Evolutionary conservation across 2,797 vertebrate species (phyloP).

Genomic region (Crax fasciolata): DNA sequence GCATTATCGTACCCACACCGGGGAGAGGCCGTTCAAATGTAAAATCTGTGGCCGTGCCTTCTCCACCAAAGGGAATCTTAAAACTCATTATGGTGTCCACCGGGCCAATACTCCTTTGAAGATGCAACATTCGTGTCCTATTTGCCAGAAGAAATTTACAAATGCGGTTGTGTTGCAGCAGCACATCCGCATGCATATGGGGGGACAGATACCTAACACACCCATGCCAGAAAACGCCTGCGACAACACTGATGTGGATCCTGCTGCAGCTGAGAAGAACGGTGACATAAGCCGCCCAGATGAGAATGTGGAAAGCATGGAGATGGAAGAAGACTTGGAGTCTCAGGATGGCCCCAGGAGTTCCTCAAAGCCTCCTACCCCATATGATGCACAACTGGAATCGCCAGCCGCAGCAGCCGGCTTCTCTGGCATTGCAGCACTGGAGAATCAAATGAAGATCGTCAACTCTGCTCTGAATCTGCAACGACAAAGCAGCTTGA

Average conservation of each 20-base stretch:
- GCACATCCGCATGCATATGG: slow-evolving; percentile 99
- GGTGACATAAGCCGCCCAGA: slow-evolving; percentile 79
- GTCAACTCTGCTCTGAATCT: slow-evolving; percentile 86
- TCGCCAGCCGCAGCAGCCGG: slow-evolving; percentile 39
- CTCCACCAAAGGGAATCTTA: slow-evolving; percentile 98
- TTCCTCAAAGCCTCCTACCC: slow-evolving; percentile 75
- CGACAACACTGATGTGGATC: slow-evolving; percentile 84
- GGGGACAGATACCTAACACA: slow-evolving; percentile 96
- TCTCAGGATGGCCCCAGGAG: slow-evolving; percentile 81
- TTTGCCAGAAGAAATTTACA: slow-evolving; percentile 99
- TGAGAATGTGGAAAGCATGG: slow-evolving; percentile 82
- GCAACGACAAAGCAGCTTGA: slow-evolving; percentile 91
- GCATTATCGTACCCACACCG: slow-evolving; percentile 99
- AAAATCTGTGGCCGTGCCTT: slow-evolving; percentile 97
- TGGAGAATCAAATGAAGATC: slow-evolving; percentile 87
- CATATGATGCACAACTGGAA: slow-evolving; percentile 68
- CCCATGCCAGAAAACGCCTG: slow-evolving; percentile 88
- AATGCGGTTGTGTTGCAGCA: slow-evolving; percentile 97
- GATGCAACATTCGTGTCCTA: slow-evolving; percentile 97
- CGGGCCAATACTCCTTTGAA: slow-evolving; percentile 90
- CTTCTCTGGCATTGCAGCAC: slow-evolving; percentile 85
- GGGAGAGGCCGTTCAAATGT: slow-evolving; percentile 96
- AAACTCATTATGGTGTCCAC: slow-evolving; percentile 97
- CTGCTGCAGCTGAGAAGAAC: slow-evolving; percentile 81
- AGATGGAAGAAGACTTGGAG: slow-evolving; percentile 83